Conservation (phyloP, 2,797 vertebrate species). For the Pseudochaenichthys georgianus region DNA sequence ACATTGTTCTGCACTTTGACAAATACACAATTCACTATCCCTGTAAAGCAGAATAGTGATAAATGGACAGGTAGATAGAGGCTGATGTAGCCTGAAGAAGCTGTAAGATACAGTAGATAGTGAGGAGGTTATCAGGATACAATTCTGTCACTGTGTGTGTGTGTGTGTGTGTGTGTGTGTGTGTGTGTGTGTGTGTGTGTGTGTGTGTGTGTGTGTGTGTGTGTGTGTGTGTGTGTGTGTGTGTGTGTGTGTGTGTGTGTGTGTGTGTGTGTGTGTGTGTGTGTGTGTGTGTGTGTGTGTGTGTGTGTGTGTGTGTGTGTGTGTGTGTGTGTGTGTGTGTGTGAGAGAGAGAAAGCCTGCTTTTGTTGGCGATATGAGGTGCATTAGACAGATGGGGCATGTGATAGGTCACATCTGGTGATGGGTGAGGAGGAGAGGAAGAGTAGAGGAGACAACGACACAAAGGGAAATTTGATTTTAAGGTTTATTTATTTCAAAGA, state of each 20-base stretch:
- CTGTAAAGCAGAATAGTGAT: constrained; percentile 16
- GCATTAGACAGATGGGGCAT: constrained; percentile 74
- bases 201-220: constrained; percentile 5
- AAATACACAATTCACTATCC: constrained; percentile 1
- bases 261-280: neutral
- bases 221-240: too few relatives aligned
- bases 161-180: neutral
- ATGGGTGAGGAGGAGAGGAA: constrained; percentile 13
- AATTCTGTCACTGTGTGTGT: constrained; percentile 19
- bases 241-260: too few relatives aligned
- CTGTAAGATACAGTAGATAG: constrained; percentile 36
- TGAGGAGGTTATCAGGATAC: constrained; percentile 27
- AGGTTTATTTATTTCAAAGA: neutral
- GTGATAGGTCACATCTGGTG: constrained; percentile 77
- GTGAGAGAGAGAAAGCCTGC: constrained; percentile 32
- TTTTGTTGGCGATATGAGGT: constrained; percentile 54
- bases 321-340: neutral
- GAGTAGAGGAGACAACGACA: constrained; percentile 4
- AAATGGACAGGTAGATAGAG: constrained; percentile 32
- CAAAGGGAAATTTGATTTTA: neutral
- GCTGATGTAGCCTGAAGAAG: constrained; percentile 49
- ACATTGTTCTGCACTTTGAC: neutral
- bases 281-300: neutral
- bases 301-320: constrained; percentile 6
- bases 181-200: constrained; percentile 10